Percentiles rank a stretch among this genome's conserved stretches.
These are phyloP conservation scores for Argyrosomus japonicus DNA, from an alignment of 2,113 vertebrate species.

Conservation along the genomic window DNA sequence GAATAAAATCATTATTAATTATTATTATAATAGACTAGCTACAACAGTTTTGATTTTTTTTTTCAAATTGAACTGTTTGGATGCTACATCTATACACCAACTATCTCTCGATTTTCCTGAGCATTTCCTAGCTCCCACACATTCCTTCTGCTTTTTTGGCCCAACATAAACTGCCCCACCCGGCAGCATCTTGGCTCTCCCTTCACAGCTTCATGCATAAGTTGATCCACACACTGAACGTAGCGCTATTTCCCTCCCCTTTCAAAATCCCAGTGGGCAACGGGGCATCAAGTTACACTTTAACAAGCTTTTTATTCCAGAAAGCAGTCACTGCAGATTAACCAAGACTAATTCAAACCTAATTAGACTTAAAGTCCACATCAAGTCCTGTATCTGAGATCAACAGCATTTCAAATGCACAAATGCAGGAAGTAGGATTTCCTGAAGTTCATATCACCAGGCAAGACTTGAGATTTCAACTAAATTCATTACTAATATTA, in stretches of 20 bases:
- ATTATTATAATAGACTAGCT: neutral
- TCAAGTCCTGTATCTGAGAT: neutral
- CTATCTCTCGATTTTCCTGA: constrained; percentile 18
- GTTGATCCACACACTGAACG: constrained; percentile 14
- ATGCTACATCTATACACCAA: neutral
- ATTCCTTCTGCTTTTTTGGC: constrained; percentile 19
- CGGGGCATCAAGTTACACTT: neutral
- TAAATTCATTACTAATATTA: no score
- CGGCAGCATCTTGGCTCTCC: constrained; percentile 6
- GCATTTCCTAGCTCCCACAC: constrained; percentile 23
- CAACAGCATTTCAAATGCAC: neutral
- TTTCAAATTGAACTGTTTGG: neutral
- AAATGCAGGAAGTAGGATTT: neutral
- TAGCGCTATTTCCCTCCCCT: neutral
- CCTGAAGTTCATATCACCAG: neutral
- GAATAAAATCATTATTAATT: no score
- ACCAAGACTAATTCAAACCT: constrained; percentile 1
- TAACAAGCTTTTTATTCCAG: constrained; percentile 39
- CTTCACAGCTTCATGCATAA: constrained; percentile 49
- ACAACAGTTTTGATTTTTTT: no score
- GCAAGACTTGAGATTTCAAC: neutral
- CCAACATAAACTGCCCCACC: constrained; percentile 31
- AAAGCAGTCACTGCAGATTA: constrained; percentile 13
- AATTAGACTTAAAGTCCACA: neutral
- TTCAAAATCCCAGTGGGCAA: neutral